phyloP scores from a whole-genome alignment of 2,888 invertebrate genomes.

The Drosophila multiciliata region DNA sequence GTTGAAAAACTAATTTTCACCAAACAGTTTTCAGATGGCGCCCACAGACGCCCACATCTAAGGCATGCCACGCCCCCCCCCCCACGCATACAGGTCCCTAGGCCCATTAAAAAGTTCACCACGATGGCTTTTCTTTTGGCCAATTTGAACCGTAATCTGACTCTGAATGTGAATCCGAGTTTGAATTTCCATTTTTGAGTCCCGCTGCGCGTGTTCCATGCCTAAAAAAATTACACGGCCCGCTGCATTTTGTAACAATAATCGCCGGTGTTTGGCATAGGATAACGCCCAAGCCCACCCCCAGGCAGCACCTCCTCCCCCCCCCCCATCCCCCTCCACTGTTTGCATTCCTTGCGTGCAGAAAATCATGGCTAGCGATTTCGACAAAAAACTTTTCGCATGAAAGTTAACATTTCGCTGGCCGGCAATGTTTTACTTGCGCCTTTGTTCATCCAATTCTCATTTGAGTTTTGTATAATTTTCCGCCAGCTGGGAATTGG shows the following conservation, averaged over 20 bases:
- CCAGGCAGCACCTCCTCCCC: not conserved
- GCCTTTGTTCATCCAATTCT: slow-evolving; percentile 26
- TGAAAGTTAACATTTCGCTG: slow-evolving; percentile 70
- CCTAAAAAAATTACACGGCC: slow-evolving; percentile 74
- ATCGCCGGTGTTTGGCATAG: slow-evolving; percentile 76
- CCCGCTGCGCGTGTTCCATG: slow-evolving; percentile 46
- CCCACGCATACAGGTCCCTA: slow-evolving; percentile 11
- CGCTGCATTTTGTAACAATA: slow-evolving; percentile 77
- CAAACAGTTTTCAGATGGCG: slow-evolving; percentile 71
- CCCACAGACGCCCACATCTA: slow-evolving; percentile 24
- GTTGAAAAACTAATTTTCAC: slow-evolving; percentile 79
- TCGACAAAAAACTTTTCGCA: slow-evolving; percentile 73
- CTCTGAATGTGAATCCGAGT: slow-evolving; percentile 48
- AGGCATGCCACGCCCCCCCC: slow-evolving; percentile 1
- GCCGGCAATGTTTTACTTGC: slow-evolving; percentile 51
- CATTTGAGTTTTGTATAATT: slow-evolving; percentile 69
- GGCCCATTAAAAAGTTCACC: slow-evolving; percentile 39
- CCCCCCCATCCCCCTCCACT: too few species aligned
- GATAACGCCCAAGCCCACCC: slow-evolving; percentile 34
- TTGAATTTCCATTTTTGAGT: slow-evolving; percentile 67
- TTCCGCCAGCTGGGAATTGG: slow-evolving; percentile 67
- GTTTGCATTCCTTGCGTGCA: slow-evolving; percentile 24
- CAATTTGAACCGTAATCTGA: slow-evolving; percentile 76
- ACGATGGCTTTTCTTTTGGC: slow-evolving; percentile 47
- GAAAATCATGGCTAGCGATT: slow-evolving; percentile 63